phyloP scores from a whole-genome alignment of 1,140 invertebrate species.

The Battus philenor region DNA sequence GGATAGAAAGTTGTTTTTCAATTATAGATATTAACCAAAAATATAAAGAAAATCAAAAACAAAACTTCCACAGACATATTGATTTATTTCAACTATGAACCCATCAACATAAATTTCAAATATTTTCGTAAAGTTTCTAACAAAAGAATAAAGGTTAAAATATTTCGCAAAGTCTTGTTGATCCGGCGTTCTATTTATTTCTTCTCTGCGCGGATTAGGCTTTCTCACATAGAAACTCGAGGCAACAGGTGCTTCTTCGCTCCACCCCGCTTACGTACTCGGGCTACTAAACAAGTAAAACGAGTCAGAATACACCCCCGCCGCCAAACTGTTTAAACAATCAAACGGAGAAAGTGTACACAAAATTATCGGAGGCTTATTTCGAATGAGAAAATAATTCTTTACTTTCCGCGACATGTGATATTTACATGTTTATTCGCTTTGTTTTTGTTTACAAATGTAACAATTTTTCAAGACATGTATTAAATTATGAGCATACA shows the following conservation, averaged over 20 bases:
- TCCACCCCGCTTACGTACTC: constrained; percentile 13
- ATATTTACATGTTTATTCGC: too few relatives aligned
- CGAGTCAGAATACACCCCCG: constrained; percentile 35
- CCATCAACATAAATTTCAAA: neutral
- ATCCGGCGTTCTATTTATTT: constrained; percentile 53
- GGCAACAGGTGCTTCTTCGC: constrained; percentile 44
- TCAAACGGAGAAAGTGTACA: constrained; percentile 34
- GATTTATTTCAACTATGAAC: constrained; percentile 7
- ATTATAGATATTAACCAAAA: too few relatives aligned
- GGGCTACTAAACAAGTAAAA: constrained; percentile 40
- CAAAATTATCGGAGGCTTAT: constrained; percentile 16
- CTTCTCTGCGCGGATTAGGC: constrained; percentile 52
- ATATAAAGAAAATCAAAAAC: too few relatives aligned
- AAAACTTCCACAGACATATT: too few relatives aligned
- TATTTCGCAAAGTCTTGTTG: constrained; percentile 7
- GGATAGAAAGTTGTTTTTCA: too few relatives aligned
- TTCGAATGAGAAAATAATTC: neutral
- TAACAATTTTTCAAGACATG: too few relatives aligned
- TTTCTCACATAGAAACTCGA: constrained; percentile 37
- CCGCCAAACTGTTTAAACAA: constrained; percentile 39
- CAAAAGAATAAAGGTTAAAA: too few relatives aligned
- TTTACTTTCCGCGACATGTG: too few relatives aligned
- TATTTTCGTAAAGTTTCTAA: too few relatives aligned
- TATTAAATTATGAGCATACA: too few relatives aligned
- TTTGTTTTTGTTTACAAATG: too few relatives aligned